Percentiles rank a stretch among this genome's conserved stretches.
phyloP scores from a whole-genome alignment of 2,888 invertebrate genomes.

The Coecobrya sp. region DNA sequence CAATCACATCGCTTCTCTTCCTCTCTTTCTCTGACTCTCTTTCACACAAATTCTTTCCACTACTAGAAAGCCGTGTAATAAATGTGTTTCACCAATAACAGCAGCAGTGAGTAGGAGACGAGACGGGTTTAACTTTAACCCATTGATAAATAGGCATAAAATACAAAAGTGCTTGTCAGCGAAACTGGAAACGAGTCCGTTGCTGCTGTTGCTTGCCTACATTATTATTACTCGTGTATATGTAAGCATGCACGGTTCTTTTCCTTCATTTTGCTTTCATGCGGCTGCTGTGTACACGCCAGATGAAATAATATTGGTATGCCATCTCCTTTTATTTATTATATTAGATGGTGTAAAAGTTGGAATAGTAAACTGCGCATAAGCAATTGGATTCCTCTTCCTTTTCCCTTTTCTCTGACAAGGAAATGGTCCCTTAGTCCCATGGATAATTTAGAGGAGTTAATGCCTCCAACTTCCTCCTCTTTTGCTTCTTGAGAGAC shows the following conservation, averaged over 20 bases:
- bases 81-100: background rate
- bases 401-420: conserved; percentile 79
- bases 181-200: conserved; percentile 60
- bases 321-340: conserved; percentile 67
- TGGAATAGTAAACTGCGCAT: conserved; percentile 72
- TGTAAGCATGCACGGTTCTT: background rate
- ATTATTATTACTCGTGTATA: background rate
- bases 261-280: background rate
- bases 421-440: conserved; percentile 82
- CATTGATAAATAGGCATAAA: conserved; percentile 67
- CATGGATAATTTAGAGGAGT: conserved; percentile 82
- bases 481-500: conserved; percentile 57
- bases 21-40: background rate
- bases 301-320: conserved; percentile 22
- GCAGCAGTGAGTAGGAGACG: background rate
- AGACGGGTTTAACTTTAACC: conserved; percentile 43
- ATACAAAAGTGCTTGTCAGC: conserved; percentile 67
- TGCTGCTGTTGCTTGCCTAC: background rate
- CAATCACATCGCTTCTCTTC: conserved; percentile 46
- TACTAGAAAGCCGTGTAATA: conserved; percentile 23
- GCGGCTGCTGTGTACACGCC: background rate
- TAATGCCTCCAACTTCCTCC: conserved; percentile 80
- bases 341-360: conserved; percentile 51
- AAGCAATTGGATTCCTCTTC: conserved; percentile 81
- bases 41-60: conserved; percentile 35